phyloP scores from a whole-genome alignment of 2,797 vertebrate species.

The Clarias laeviceps region DNA sequence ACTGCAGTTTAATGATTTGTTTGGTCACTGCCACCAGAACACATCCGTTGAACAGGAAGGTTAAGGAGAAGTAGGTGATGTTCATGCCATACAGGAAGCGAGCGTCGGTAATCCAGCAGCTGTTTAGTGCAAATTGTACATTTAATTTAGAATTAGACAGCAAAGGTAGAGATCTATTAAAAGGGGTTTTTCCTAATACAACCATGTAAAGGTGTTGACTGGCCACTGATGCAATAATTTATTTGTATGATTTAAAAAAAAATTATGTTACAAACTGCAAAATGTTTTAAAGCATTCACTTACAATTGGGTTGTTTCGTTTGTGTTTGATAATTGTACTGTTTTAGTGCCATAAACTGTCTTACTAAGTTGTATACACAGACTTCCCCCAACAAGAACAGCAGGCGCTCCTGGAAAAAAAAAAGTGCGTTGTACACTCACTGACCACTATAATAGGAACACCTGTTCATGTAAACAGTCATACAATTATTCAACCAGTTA shows the following conservation, averaged over 20 bases:
- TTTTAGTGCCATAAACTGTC: constrained; percentile 63
- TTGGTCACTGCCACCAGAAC: constrained; percentile 68
- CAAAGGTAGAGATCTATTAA: constrained; percentile 1
- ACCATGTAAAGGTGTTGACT: background rate
- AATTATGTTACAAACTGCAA: background rate
- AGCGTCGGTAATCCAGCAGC: constrained; percentile 77
- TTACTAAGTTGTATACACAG: constrained; percentile 51
- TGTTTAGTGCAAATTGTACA: constrained; percentile 54
- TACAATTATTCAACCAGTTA: no score
- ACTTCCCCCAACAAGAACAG: constrained; percentile 58
- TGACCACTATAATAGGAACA: background rate
- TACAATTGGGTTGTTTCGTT: constrained; percentile 62
- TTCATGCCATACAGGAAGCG: constrained; percentile 65
- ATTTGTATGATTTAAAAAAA: background rate
- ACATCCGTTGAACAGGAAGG: constrained; percentile 72
- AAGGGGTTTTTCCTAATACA: background rate
- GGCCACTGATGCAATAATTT: no score
- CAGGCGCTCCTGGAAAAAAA: constrained; percentile 65
- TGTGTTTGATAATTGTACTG: constrained; percentile 44
- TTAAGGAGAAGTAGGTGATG: constrained; percentile 68
- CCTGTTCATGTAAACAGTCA: background rate
- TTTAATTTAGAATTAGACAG: background rate
- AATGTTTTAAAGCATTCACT: background rate
- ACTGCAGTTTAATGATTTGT: constrained; percentile 62
- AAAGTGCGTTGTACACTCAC: no score